Conservation (phyloP, 2,797 vertebrate species). For the Urophycis tenuis region DNA sequence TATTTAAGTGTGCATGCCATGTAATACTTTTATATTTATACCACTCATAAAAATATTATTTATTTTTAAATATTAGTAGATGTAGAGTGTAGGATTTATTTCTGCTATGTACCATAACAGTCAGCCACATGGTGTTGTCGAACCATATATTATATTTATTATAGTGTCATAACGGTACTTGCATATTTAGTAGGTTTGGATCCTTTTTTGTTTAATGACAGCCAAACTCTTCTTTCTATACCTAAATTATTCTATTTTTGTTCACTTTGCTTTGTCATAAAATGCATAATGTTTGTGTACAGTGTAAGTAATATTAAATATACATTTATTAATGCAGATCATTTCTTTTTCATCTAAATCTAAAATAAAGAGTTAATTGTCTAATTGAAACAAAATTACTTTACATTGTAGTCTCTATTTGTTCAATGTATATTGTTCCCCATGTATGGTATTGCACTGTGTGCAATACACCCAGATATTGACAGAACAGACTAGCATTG, state of each 20-base stretch:
- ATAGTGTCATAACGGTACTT: not conserved
- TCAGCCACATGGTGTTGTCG: not conserved
- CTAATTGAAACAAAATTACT: not conserved
- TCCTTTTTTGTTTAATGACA: not conserved
- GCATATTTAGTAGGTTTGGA: not conserved
- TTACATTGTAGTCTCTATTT: not conserved
- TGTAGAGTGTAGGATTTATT: not conserved
- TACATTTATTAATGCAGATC: slow-evolving; percentile 4
- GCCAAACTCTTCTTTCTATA: not conserved
- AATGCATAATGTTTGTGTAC: not conserved
- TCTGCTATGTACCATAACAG: not conserved
- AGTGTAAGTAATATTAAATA: not conserved
- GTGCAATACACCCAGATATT: not conserved
- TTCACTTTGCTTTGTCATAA: not conserved
- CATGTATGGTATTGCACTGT: not conserved
- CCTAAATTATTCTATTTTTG: slow-evolving; percentile 5
- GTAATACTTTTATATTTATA: not conserved
- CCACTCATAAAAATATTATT: not conserved
- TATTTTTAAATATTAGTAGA: not conserved
- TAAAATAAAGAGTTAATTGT: not conserved
- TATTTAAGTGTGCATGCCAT: not conserved
- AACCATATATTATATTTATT: not conserved
- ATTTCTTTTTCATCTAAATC: not conserved
- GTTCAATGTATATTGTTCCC: not conserved
- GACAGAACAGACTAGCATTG: not conserved